Evolutionary conservation across 2,797 vertebrate genomes (phyloP).

Genomic region (Xerus rutilus): DNA sequence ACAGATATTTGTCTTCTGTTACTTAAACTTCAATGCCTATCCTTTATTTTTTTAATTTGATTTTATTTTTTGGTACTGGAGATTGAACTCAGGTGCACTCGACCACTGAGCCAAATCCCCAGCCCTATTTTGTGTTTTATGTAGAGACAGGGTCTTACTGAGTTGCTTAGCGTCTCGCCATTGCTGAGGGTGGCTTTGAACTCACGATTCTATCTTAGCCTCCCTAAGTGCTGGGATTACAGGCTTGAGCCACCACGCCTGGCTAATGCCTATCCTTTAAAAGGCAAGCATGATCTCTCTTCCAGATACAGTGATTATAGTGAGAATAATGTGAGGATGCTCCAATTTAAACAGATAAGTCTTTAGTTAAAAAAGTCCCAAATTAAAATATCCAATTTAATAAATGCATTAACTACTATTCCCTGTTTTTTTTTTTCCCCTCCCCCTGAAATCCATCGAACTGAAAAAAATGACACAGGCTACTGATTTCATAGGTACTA

Average conservation of each 20-base stretch:
- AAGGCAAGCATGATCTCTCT: neutral
- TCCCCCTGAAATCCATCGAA: neutral
- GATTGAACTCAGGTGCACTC: too few species aligned
- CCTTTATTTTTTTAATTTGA: neutral
- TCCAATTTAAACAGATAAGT: constrained; percentile 23
- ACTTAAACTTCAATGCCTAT: neutral
- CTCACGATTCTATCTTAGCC: too few species aligned
- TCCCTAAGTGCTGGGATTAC: too few species aligned
- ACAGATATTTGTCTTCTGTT: neutral
- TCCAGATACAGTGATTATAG: neutral
- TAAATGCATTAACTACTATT: constrained; percentile 21
- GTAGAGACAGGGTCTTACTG: too few species aligned
- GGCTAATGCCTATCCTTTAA: neutral
- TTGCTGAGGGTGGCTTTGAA: too few species aligned
- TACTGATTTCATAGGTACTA: constrained; percentile 56
- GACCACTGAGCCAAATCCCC: too few species aligned
- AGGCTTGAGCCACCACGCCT: too few species aligned
- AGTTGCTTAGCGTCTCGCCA: too few species aligned
- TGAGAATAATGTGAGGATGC: neutral
- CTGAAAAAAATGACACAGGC: neutral
- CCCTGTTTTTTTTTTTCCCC: neutral
- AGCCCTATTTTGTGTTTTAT: too few species aligned
- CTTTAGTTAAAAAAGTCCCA: neutral
- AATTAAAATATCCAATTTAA: neutral
- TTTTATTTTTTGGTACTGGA: too few species aligned